These are phyloP conservation scores for Sesamia nonagrioides DNA, from an alignment of 1,140 invertebrate genomes.

Conservation along the genomic window DNA sequence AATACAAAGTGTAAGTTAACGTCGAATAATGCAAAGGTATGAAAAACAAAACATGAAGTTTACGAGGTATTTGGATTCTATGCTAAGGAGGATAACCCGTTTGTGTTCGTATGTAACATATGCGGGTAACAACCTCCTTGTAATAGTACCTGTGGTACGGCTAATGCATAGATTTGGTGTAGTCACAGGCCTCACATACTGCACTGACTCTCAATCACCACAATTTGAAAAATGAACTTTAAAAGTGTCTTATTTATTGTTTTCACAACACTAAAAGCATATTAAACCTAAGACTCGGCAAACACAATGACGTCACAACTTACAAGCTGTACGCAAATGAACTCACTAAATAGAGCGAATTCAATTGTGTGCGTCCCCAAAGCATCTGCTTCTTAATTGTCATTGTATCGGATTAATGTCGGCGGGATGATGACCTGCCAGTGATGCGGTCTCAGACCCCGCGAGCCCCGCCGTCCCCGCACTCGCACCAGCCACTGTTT, in stretches of 20 bases:
- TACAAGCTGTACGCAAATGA: constrained; percentile 18
- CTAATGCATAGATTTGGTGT: constrained; percentile 1
- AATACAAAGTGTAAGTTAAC: constrained; percentile 1
- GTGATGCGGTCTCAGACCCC: neutral
- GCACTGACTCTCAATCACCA: neutral
- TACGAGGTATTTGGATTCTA: constrained; percentile 16
- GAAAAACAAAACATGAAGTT: constrained; percentile 19
- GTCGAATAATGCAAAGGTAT: constrained; percentile 12
- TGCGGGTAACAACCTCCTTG: neutral
- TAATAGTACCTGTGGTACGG: neutral
- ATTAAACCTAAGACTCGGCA: too few species aligned
- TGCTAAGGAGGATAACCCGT: constrained; percentile 24
- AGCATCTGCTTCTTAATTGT: constrained; percentile 40
- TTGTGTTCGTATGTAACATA: constrained; percentile 2
- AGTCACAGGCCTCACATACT: neutral
- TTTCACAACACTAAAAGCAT: neutral
- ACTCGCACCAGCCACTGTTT: constrained; percentile 59
- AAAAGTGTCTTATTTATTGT: neutral
- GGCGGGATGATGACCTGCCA: constrained; percentile 40
- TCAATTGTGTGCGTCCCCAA: constrained; percentile 21
- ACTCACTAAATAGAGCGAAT: constrained; percentile 27
- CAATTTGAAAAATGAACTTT: neutral
- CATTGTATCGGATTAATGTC: constrained; percentile 44
- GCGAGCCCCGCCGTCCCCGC: neutral
- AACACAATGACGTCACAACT: neutral